These are phyloP conservation scores for Onychomys leucogaster DNA, from an alignment of 2,797 vertebrate genomes.

Conservation along the genomic window DNA sequence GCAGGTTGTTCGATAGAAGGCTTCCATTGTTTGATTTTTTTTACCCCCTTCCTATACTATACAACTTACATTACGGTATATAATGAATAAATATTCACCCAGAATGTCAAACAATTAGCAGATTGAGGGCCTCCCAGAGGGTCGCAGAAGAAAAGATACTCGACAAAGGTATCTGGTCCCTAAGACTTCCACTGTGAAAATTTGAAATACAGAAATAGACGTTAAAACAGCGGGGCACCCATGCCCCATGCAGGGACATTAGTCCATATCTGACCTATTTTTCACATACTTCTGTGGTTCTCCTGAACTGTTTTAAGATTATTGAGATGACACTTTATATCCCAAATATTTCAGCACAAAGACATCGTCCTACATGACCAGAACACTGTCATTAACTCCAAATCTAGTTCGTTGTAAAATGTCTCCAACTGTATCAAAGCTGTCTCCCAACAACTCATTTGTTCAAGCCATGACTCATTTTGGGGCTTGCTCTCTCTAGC, in stretches of 20 bases:
- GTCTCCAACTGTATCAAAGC: not conserved
- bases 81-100: not conserved
- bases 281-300: not conserved
- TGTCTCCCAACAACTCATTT: constrained; percentile 11
- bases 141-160: not conserved
- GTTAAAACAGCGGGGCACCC: not conserved
- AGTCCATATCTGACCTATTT: not conserved
- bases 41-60: not conserved
- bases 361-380: not conserved
- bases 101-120: constrained; percentile 4
- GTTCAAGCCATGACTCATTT: constrained; percentile 9
- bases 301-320: not conserved
- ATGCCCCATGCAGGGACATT: not conserved
- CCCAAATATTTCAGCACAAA: not conserved
- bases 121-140: not conserved
- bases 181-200: not conserved
- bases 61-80: not conserved
- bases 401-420: not conserved
- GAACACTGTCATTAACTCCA: not conserved
- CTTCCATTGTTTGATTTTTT: not conserved
- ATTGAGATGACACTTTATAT: not conserved
- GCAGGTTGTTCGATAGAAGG: not conserved
- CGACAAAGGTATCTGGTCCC: not conserved
- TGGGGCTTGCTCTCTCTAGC: not conserved
- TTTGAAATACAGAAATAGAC: not conserved